Conservation (phyloP, 2,113 vertebrate species). For the Nannospalax galili region DNA sequence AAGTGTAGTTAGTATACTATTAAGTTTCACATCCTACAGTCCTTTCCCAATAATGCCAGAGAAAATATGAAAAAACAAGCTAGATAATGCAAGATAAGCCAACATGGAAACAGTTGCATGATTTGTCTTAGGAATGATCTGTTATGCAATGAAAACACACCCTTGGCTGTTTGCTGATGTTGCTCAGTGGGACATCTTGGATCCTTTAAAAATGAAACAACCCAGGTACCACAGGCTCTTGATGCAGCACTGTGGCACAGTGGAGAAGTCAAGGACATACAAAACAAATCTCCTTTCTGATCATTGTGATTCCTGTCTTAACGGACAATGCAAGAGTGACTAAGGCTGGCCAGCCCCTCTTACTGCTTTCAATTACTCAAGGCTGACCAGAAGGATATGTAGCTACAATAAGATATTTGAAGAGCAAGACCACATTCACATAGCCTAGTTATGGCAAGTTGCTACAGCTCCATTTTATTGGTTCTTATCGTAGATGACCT, state of each 20-base stretch:
- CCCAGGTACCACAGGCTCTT: not conserved
- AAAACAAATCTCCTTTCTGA: not conserved
- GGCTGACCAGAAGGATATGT: not conserved
- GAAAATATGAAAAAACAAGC: not conserved
- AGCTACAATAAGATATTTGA: not conserved
- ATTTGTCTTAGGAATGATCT: not conserved
- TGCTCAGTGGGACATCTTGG: not conserved
- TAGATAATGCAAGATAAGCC: not conserved
- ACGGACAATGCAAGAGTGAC: not conserved
- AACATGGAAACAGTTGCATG: not conserved
- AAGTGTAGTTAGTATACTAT: not conserved
- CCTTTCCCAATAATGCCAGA: not conserved
- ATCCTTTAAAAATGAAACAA: not conserved
- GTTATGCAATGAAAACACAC: not conserved
- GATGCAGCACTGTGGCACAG: not conserved
- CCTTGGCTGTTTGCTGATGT: rapidly evolving
- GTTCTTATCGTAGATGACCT: not conserved
- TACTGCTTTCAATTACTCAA: not conserved
- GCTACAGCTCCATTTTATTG: not conserved
- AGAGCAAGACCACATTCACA: not conserved
- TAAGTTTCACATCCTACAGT: not conserved
- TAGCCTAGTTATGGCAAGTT: not conserved
- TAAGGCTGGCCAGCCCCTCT: rapidly evolving
- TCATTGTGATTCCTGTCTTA: not conserved
- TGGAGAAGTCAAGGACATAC: not conserved